Conservation (phyloP, 1,140 invertebrate species). For the Ceratina australensis region DNA sequence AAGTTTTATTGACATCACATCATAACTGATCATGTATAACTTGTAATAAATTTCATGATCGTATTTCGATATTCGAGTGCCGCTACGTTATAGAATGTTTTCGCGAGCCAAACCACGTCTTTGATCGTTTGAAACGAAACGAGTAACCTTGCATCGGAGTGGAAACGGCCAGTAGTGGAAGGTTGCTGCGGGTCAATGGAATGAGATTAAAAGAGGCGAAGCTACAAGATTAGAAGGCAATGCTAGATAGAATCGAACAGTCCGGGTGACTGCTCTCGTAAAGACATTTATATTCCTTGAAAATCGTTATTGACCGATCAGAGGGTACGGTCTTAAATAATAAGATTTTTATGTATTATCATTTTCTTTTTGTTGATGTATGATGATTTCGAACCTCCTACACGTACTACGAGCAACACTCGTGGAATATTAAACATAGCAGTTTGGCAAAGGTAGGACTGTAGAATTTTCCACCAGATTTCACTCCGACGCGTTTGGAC, state of each 20-base stretch:
- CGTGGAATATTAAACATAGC: too few relatives aligned
- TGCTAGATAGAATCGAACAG: slow-evolving; percentile 55
- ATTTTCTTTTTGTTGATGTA: too few relatives aligned
- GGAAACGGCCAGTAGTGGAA: background rate
- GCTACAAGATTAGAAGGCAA: slow-evolving; percentile 72
- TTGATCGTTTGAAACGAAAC: background rate
- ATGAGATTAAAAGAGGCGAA: slow-evolving; percentile 72
- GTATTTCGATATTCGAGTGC: background rate
- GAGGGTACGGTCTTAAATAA: too few relatives aligned
- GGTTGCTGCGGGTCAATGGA: slow-evolving; percentile 55
- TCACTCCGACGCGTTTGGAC: too few relatives aligned
- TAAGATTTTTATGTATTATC: too few relatives aligned
- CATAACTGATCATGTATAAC: too few relatives aligned
- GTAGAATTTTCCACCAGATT: too few relatives aligned
- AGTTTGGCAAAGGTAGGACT: too few relatives aligned
- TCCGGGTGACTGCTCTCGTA: slow-evolving; percentile 41
- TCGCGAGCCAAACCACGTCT: slow-evolving; percentile 40
- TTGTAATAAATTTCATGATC: background rate
- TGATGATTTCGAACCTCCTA: background rate
- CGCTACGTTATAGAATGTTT: background rate
- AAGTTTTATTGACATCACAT: too few relatives aligned
- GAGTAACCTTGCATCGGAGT: slow-evolving; percentile 64
- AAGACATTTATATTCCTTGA: slow-evolving; percentile 69
- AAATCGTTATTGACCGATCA: slow-evolving; percentile 68
- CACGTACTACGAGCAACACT: background rate